These are phyloP conservation scores for Linhomoeus sp. DNA, from an alignment of 2,888 invertebrate species.

Conservation along the genomic window DNA sequence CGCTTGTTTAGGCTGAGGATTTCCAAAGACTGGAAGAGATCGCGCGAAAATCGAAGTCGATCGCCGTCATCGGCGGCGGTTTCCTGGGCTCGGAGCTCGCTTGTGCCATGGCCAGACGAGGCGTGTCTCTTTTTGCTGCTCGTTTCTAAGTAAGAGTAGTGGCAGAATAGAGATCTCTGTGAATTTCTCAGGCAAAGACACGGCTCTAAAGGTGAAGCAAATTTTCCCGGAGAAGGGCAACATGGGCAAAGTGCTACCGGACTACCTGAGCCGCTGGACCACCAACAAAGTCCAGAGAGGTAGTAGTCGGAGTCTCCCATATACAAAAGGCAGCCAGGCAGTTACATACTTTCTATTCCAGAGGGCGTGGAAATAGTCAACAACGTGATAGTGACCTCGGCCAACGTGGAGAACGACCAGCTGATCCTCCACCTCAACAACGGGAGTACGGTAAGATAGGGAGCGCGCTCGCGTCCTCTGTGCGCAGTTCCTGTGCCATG, in stretches of 20 bases:
- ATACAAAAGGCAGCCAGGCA: slow-evolving; percentile 16
- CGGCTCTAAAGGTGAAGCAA: slow-evolving; percentile 45
- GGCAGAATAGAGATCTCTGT: not conserved
- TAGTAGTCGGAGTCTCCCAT: slow-evolving; percentile 17
- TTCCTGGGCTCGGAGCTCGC: slow-evolving; percentile 80
- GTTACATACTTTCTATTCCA: slow-evolving; percentile 35
- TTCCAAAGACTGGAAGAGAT: slow-evolving; percentile 45
- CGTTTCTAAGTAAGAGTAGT: not conserved
- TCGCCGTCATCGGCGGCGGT: slow-evolving; percentile 74
- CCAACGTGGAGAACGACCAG: not conserved
- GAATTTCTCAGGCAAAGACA: slow-evolving; percentile 16
- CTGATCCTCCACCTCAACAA: slow-evolving; percentile 13
- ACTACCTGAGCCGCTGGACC: slow-evolving; percentile 71
- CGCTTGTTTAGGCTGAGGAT: slow-evolving; percentile 42
- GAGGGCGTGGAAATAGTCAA: slow-evolving; percentile 2
- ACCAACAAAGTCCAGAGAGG: slow-evolving; percentile 46
- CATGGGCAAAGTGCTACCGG: slow-evolving; percentile 64
- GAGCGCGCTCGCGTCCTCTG: slow-evolving; percentile 52
- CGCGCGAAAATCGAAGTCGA: slow-evolving; percentile 39
- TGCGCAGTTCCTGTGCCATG: too few species aligned
- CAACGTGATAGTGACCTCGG: not conserved
- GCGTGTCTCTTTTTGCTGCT: not conserved
- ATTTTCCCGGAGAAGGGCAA: slow-evolving; percentile 57
- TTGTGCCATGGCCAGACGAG: slow-evolving; percentile 45
- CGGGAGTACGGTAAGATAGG: slow-evolving; percentile 32